Conservation (phyloP, 1,140 invertebrate genomes). For the Portunus trituberculatus region DNA sequence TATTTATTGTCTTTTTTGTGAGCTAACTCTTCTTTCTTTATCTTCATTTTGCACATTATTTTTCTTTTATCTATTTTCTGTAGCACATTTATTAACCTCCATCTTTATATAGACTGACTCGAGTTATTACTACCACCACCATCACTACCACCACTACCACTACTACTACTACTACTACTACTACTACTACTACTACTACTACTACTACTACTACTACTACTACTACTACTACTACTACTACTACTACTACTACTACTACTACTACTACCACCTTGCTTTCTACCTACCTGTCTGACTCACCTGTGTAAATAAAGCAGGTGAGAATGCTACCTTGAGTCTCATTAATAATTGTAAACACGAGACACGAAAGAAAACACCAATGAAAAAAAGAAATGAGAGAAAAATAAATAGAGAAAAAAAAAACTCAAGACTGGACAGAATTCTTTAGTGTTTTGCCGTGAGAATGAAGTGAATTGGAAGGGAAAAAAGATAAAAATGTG, state of each 20-base stretch:
- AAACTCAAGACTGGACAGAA: background rate
- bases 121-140: background rate
- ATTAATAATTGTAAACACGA: background rate
- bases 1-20: too few relatives aligned
- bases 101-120: background rate
- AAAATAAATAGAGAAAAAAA: background rate
- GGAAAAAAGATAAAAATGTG: background rate
- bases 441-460: background rate
- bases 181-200: background rate
- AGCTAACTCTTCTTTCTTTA: background rate
- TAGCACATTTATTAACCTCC: background rate
- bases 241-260: background rate
- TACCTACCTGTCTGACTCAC: background rate
- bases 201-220: background rate
- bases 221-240: background rate
- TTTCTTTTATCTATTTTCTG: background rate
- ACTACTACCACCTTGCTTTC: background rate
- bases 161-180: background rate
- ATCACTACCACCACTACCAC: background rate
- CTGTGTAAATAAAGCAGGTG: background rate
- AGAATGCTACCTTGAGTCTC: background rate
- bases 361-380: background rate
- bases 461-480: background rate
- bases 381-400: background rate
- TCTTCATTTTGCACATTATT: background rate